Base-by-base conservation (phyloP, 2,797 vertebrate genomes). In the Sus cebifrons region DNA sequence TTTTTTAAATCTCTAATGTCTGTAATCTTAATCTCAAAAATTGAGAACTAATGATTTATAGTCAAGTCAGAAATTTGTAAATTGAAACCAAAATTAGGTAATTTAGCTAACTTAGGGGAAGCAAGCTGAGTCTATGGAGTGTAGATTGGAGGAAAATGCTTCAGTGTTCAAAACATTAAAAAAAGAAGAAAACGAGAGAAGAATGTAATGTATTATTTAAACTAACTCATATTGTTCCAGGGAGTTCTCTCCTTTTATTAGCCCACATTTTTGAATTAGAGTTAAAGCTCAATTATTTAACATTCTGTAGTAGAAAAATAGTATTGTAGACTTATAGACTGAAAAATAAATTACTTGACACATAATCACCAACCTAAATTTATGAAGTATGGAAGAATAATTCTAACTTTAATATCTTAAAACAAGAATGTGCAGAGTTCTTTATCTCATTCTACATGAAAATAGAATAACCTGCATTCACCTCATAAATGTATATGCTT, bases 401-500 rank as follows among this genome's bases (percentile, higher is more conserved):
- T 20, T 78, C 13, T 91, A 60, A 95, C 81, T 4, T 81, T 9
- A 49, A 20, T 73, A 62, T 3, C 23, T 77, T 82, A 60, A 86
- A 56, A 65, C 2, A 81, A 71, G 29, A 79, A 78, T 54, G 3
- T 75, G 1, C 13, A 23, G 62, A 65, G 29, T 88, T 11, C 0
- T 23, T 82, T 83, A 79, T 74, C 29, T 27, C 18, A 93, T 67
- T 75, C 44, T 49, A n/a, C 68, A 62, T 75, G 65, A 90, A 94
- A 92, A 73, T 78, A 75, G 60, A 67, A 21, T 60, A 56, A 12
- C 6, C 21, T 36, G 5, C 5, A n/a, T 83, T 95, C 25, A 58
- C 21, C 21, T 75, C 85, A 21, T n/a, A 88, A 96, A 91, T 58
- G 9, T 62, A 2, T 71, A 4, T 82, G 8, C 16, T 70, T 85